Evolutionary conservation across 2,113 vertebrate genomes (phyloP), one percentile per base, ranked within the genome.

Genomic region (Erythrocebus patas): DNA sequence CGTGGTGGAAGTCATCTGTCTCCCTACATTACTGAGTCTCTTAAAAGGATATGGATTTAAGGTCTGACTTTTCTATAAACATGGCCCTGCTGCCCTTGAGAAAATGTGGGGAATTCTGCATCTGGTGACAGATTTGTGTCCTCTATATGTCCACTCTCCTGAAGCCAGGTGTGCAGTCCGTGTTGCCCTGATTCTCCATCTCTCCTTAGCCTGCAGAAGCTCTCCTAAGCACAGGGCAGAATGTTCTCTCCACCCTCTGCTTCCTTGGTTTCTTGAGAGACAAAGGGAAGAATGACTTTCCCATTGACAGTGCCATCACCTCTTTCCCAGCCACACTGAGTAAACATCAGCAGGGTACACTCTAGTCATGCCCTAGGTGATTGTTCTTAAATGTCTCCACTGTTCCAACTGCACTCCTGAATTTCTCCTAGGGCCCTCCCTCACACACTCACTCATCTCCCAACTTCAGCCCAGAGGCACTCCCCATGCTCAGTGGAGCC

Each of bases 1-100:
- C 72, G 22, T 8, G 10, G 76, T 88, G 70, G 95, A 88, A 96
- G 91, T 93, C 76, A 89, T 98, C 88, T 18, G 81, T 95, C 88
- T 97, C 81, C 72, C 64, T 94, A 55, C 6, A 23, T 89, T 81
- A 96, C 6, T 76, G 70, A 72, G 81, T 85, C 85, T 97, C 81
- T 95, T 50, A 95, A 76, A 55, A 81, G 45, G 50, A 38, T n/a
- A 2, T 80, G 50, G 45, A 68, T 91, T 52, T 84, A 93, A 85
- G 11, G 48, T 93, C 81, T 85, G 68, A 61, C 45, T 85, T 94
- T 94, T 95, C 57, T 64, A 52, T 83, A 96, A 96, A 85, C 43
- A 79, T 27, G 16, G n/a, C 30, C 59, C n/a, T 84, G 22, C 17
- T 93, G 12, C 48, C 68, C 94, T 79, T 50, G 52, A 96, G 64